Percentiles rank a stretch among this genome's conserved stretches.
phyloP scores from a whole-genome alignment of 1,140 invertebrate species.

The Drosophila parvula region DNA sequence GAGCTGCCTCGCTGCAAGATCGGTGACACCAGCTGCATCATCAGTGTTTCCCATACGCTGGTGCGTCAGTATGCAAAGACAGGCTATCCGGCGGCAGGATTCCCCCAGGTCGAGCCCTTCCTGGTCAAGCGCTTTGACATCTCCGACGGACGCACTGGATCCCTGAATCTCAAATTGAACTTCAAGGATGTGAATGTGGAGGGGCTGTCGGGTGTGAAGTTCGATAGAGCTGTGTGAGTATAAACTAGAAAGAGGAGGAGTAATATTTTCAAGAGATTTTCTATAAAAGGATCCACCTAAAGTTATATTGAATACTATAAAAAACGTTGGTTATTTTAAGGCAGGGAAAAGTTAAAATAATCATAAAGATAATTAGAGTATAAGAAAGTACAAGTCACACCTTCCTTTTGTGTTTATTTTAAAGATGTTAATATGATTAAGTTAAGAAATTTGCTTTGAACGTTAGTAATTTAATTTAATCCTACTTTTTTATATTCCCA shows the following conservation, averaged over 20 bases:
- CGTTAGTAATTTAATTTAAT: no score
- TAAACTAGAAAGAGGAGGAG: neutral
- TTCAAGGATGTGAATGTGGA: slow-evolving; percentile 77
- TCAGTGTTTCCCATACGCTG: slow-evolving; percentile 59
- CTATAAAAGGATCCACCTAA: no score
- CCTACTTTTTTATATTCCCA: neutral
- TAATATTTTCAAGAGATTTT: neutral
- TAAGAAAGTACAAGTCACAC: no score
- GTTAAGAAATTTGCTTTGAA: no score
- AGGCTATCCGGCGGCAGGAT: slow-evolving; percentile 66
- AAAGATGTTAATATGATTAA: no score
- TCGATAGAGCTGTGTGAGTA: slow-evolving; percentile 82
- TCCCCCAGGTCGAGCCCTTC: slow-evolving; percentile 77
- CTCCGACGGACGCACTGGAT: slow-evolving; percentile 72
- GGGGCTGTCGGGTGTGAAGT: slow-evolving; percentile 76
- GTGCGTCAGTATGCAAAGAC: slow-evolving; percentile 63
- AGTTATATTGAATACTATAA: neutral
- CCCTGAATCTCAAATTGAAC: slow-evolving; percentile 74
- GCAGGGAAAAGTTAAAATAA: neutral
- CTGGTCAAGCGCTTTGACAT: slow-evolving; percentile 74
- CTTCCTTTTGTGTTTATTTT: no score
- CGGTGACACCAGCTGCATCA: slow-evolving; percentile 74
- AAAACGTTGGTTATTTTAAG: neutral
- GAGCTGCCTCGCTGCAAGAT: slow-evolving; percentile 70
- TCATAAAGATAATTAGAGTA: neutral